phyloP scores from a whole-genome alignment of 2,888 invertebrate species.

The Oeneis ivallda region DNA sequence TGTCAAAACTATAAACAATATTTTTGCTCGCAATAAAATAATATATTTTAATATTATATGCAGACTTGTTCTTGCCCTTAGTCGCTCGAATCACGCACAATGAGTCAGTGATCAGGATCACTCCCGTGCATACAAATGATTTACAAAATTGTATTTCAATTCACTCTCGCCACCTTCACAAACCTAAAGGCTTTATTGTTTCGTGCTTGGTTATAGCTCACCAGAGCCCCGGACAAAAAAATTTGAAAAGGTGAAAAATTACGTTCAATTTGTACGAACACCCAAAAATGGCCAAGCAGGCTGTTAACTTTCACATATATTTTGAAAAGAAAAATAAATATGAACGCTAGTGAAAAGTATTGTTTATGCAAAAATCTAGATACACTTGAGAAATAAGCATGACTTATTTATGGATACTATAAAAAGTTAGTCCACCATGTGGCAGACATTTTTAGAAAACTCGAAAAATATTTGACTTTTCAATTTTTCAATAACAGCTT shows the following conservation, averaged over 20 bases:
- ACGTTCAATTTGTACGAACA: neutral
- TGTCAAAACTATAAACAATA: no score
- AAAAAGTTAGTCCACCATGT: no score
- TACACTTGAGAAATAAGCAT: no score
- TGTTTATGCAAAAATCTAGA: neutral
- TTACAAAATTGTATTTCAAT: conserved; percentile 45
- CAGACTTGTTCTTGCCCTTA: conserved; percentile 32
- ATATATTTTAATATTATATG: neutral
- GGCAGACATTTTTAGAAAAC: no score
- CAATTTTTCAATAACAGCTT: no score
- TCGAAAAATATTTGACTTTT: no score
- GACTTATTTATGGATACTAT: no score
- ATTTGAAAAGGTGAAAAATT: neutral
- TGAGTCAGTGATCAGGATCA: conserved; percentile 45
- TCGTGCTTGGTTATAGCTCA: no score
- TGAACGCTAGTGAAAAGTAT: neutral
- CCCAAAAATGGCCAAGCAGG: neutral
- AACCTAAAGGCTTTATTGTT: no score
- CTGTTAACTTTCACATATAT: neutral
- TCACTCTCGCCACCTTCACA: neutral
- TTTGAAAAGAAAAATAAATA: neutral
- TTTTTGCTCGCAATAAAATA: no score
- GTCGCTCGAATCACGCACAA: conserved; percentile 44
- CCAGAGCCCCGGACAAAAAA: no score
- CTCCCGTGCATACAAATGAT: conserved; percentile 52